phyloP scores from a whole-genome alignment of 2,797 vertebrate species.

The Diceros bicornis region DNA sequence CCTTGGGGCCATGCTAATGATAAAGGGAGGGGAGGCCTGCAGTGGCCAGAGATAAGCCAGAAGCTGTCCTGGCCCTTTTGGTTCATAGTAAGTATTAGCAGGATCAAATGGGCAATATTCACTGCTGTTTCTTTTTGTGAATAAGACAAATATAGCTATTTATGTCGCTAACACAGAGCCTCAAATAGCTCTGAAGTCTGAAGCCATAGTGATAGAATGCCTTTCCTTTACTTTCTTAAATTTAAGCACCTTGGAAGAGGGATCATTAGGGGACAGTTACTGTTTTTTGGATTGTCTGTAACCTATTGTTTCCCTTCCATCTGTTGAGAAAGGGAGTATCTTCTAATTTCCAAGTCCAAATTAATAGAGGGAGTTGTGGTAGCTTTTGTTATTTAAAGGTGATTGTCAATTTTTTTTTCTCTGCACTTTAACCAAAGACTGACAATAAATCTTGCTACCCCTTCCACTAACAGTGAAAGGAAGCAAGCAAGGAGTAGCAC shows the following conservation, averaged over 20 bases:
- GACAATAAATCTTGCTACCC: not conserved
- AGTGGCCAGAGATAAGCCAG: not conserved
- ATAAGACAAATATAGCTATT: not conserved
- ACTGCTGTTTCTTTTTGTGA: not conserved
- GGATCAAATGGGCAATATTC: not conserved
- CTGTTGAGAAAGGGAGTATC: not conserved
- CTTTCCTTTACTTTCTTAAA: slow-evolving; percentile 6
- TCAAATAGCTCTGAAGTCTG: slow-evolving; percentile 26
- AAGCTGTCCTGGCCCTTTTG: not conserved
- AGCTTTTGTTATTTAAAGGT: slow-evolving; percentile 18
- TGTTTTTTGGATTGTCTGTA: not conserved
- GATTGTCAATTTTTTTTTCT: slow-evolving; percentile 15
- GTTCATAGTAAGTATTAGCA: not conserved
- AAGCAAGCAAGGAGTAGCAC: not conserved
- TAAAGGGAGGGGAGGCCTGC: not conserved
- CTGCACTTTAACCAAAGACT: not conserved
- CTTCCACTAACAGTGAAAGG: not conserved
- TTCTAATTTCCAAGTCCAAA: slow-evolving; percentile 28
- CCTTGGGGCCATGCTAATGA: not conserved
- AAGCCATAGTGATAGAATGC: not conserved
- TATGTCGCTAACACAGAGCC: not conserved
- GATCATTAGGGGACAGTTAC: not conserved
- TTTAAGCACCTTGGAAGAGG: slow-evolving; percentile 12
- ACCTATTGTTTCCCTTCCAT: not conserved
- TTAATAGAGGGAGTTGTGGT: slow-evolving; percentile 1